Conservation (phyloP, 2,888 invertebrate genomes). For the Nebria salina region DNA sequence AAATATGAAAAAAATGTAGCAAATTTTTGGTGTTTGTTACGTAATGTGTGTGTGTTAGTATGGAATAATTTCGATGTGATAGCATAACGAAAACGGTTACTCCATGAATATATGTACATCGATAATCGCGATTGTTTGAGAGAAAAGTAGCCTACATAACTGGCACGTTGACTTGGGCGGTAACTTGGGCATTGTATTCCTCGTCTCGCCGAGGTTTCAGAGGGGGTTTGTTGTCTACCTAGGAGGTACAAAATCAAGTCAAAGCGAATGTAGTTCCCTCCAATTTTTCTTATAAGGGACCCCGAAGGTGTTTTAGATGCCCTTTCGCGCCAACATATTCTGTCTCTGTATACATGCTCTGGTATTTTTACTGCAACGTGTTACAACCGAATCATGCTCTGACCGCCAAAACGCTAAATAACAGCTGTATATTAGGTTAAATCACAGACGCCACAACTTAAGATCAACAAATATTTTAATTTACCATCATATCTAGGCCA, state of each 20-base stretch:
- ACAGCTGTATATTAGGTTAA: neutral
- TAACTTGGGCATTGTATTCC: neutral
- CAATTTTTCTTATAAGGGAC: neutral
- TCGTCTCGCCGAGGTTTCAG: neutral
- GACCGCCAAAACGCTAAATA: neutral
- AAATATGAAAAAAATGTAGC: too few species aligned
- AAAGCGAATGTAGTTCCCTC: neutral
- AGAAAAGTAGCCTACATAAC: neutral
- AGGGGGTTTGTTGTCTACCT: slow-evolving; percentile 1
- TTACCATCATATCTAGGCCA: too few species aligned
- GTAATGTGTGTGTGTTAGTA: neutral
- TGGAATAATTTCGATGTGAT: neutral
- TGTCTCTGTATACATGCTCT: neutral
- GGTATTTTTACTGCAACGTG: neutral
- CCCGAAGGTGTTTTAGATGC: neutral
- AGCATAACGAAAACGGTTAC: neutral
- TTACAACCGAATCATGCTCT: neutral
- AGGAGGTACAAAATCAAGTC: neutral
- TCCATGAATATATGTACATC: neutral
- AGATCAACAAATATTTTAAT: neutral
- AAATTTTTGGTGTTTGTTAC: neutral
- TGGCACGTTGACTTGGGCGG: neutral
- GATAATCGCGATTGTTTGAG: neutral
- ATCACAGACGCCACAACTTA: neutral
- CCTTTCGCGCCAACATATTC: neutral